These are phyloP conservation scores for Cyclopterus lumpus DNA, from an alignment of 2,797 vertebrate species.

Conservation along the genomic window DNA sequence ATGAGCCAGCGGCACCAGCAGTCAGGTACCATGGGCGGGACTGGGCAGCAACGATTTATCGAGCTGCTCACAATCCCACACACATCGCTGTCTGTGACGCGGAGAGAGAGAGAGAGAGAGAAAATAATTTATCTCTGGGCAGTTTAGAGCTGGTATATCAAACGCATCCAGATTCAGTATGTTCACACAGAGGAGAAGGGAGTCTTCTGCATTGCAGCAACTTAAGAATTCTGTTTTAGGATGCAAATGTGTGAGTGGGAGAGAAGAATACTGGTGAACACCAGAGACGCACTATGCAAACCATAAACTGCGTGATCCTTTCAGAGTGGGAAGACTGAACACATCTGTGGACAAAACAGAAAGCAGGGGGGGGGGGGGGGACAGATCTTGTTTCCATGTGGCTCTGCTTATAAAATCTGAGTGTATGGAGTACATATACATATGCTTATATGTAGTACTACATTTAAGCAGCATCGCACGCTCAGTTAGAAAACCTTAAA, in stretches of 20 bases:
- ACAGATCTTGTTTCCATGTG: slow-evolving; percentile 19
- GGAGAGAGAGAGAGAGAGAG: not conserved
- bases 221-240: slow-evolving; percentile 74
- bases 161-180: not conserved
- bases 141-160: slow-evolving; percentile 3
- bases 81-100: slow-evolving; percentile 17
- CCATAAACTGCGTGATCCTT: slow-evolving; percentile 36
- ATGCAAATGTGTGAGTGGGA: slow-evolving; percentile 68
- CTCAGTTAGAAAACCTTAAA: not conserved
- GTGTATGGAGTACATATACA: not conserved
- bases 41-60: slow-evolving; percentile 10
- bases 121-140: not conserved
- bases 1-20: slow-evolving; percentile 41
- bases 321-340: slow-evolving; percentile 1
- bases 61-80: slow-evolving; percentile 27
- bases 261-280: slow-evolving; percentile 38
- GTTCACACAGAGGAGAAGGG: slow-evolving; percentile 13
- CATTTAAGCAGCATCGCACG: too few species aligned
- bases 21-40: not conserved
- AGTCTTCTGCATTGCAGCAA: slow-evolving; percentile 66
- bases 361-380: slow-evolving; percentile 19
- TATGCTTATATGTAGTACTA: not conserved
- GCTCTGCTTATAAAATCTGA: slow-evolving; percentile 21
- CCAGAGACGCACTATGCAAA: slow-evolving; percentile 34
- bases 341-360: slow-evolving; percentile 10